Evolutionary conservation across 2,888 invertebrate species (phyloP).

Genomic region (Heliconius charithonia): DNA sequence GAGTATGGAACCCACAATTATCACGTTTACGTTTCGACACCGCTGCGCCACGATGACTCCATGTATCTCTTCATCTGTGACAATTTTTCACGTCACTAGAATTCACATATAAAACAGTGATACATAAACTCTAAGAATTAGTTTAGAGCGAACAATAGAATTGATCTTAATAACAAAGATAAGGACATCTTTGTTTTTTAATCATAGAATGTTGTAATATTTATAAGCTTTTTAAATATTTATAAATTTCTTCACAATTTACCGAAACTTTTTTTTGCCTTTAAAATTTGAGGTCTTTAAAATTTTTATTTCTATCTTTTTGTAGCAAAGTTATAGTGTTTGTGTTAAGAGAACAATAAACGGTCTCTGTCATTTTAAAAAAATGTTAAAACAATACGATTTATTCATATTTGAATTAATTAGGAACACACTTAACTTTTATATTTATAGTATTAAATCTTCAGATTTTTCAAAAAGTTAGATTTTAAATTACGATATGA

Average conservation of each 20-base stretch:
- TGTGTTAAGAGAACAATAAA: too few relatives aligned
- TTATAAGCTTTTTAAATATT: not conserved
- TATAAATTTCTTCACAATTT: not conserved
- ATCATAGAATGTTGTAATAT: not conserved
- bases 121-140: not conserved
- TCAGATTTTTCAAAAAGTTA: conserved; percentile 6
- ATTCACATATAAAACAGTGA: not conserved
- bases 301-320: too few relatives aligned
- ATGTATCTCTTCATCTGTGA: not conserved
- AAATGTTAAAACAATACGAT: too few relatives aligned
- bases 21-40: too few relatives aligned
- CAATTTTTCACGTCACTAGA: not conserved
- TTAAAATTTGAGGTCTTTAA: not conserved
- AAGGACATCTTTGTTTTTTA: too few relatives aligned
- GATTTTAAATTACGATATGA: conserved; percentile 16
- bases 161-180: not conserved
- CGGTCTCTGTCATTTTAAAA: too few relatives aligned
- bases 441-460: not conserved
- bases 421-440: too few relatives aligned
- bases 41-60: not conserved
- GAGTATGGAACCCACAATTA: too few relatives aligned
- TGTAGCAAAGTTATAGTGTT: too few relatives aligned
- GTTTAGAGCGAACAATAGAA: not conserved
- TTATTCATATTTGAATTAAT: too few relatives aligned
- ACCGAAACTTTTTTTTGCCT: not conserved